These are phyloP conservation scores for Lymantria monacha DNA, from an alignment of 2,888 invertebrate genomes.

Conservation along the genomic window DNA sequence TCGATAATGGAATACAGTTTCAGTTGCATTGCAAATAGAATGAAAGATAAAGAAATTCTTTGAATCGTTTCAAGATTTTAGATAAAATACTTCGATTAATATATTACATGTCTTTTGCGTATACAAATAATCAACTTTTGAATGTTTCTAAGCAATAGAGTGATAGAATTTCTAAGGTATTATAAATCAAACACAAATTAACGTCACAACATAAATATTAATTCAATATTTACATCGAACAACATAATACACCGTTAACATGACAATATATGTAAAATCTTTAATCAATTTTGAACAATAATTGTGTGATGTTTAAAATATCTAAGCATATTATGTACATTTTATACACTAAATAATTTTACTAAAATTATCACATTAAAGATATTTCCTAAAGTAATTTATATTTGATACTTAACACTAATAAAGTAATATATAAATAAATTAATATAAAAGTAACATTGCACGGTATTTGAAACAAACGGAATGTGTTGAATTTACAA, in stretches of 20 bases:
- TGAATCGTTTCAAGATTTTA: too few relatives aligned
- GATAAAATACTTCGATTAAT: too few relatives aligned
- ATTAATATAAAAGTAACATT: too few relatives aligned
- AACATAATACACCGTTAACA: constrained; percentile 31
- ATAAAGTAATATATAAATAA: constrained; percentile 1
- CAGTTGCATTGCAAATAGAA: too few relatives aligned
- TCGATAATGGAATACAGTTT: too few relatives aligned
- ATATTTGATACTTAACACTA: constrained; percentile 26
- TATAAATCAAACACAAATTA: constrained; percentile 59
- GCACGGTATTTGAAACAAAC: too few relatives aligned
- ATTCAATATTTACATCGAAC: constrained; percentile 70
- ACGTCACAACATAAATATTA: constrained; percentile 69
- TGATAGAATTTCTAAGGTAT: constrained; percentile 29
- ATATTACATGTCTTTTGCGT: too few relatives aligned
- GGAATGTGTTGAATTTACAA: too few relatives aligned
- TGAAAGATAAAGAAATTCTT: too few relatives aligned
- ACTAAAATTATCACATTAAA: constrained; percentile 24
- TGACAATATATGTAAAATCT: constrained; percentile 37
- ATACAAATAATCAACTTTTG: too few relatives aligned
- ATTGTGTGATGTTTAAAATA: too few relatives aligned
- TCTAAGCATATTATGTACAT: neutral
- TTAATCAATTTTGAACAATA: constrained; percentile 17
- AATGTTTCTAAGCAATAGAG: constrained; percentile 5
- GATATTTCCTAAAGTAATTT: constrained; percentile 24
- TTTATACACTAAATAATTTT: neutral